phyloP scores from a whole-genome alignment of 1,140 invertebrate species.

The Maconellicoccus hirsutus region DNA sequence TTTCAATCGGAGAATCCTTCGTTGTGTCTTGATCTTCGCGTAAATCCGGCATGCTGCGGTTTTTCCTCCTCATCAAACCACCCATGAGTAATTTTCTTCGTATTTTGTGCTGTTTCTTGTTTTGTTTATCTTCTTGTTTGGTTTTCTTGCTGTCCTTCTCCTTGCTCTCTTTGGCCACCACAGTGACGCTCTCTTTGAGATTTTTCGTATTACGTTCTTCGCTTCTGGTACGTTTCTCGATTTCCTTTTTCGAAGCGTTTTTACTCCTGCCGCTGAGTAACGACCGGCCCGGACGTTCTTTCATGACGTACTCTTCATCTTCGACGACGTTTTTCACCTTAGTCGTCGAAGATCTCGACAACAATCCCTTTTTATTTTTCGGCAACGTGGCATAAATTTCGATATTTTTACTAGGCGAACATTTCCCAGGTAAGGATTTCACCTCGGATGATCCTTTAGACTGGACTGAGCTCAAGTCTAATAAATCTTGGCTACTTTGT shows the following conservation, averaged over 20 bases:
- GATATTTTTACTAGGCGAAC: constrained; percentile 51
- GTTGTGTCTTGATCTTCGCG: constrained; percentile 43
- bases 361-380: constrained; percentile 57
- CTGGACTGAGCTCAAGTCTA: constrained; percentile 36
- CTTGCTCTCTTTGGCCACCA: constrained; percentile 30
- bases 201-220: constrained; percentile 62
- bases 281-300: constrained; percentile 50
- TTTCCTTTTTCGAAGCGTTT: constrained; percentile 54
- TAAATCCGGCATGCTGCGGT: constrained; percentile 81
- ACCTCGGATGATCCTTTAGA: constrained; percentile 28
- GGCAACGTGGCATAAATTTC: constrained; percentile 85
- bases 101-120: constrained; percentile 85
- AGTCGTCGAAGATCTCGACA: constrained; percentile 29
- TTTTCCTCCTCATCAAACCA: constrained; percentile 73
- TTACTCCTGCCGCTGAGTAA: constrained; percentile 46
- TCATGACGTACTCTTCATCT: constrained; percentile 54
- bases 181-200: constrained; percentile 31
- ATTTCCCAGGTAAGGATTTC: constrained; percentile 36
- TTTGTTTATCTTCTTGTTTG: constrained; percentile 54
- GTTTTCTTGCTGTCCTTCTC: constrained; percentile 34
- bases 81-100: constrained; percentile 77
- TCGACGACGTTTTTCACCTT: constrained; percentile 46
- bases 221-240: constrained; percentile 68
- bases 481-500: constrained; percentile 50
- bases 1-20: constrained; percentile 24